These are phyloP conservation scores for Lamprotornis superbus DNA, from an alignment of 2,113 vertebrate genomes.

Conservation along the genomic window DNA sequence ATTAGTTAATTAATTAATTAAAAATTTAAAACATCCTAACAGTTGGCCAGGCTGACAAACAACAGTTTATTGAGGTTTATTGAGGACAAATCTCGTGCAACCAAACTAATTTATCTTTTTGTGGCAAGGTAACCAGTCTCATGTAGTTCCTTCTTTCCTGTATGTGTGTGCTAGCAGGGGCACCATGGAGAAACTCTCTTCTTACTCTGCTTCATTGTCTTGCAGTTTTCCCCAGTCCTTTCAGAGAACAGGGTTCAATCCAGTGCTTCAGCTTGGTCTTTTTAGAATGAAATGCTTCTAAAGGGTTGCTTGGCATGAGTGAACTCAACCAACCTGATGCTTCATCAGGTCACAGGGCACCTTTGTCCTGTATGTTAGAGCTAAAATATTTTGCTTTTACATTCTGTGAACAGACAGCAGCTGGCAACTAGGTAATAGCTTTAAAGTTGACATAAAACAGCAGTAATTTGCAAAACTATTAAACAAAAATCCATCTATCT, in stretches of 20 bases:
- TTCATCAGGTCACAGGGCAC: neutral
- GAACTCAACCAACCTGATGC: neutral
- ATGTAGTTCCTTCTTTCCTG: neutral
- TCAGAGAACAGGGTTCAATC: neutral
- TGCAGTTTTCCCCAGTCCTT: neutral
- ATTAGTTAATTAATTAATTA: neutral
- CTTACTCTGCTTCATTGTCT: neutral
- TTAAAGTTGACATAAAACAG: neutral
- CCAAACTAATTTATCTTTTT: neutral
- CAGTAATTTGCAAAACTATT: neutral
- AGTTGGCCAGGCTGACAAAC: neutral
- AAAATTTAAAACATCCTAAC: neutral
- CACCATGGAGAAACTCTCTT: neutral
- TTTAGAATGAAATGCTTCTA: neutral
- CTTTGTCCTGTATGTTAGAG: neutral
- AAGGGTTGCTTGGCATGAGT: neutral
- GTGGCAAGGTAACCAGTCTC: neutral
- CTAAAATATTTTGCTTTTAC: neutral
- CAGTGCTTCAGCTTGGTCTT: neutral
- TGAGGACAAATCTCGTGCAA: neutral
- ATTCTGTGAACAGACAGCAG: neutral
- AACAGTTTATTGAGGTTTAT: neutral
- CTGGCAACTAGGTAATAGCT: neutral
- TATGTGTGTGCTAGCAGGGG: rapidly evolving
- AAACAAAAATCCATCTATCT: neutral